Evolutionary conservation across 2,797 vertebrate genomes (phyloP), one percentile per base, ranked within the genome.

Genomic region (Cynodonichthys magdalenae): DNA sequence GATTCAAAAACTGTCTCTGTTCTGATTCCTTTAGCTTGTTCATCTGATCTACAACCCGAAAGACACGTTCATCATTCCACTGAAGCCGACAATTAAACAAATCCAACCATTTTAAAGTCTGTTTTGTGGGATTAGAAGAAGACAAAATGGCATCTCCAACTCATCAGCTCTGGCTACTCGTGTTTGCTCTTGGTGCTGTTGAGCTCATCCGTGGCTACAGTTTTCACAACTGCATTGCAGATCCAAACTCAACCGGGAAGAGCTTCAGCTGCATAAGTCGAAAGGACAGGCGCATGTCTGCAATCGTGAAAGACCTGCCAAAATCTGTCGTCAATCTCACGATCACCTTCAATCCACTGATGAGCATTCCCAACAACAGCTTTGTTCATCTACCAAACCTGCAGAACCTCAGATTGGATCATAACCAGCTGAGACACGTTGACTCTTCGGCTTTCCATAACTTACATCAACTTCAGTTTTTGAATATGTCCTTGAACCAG

Each of bases 201-300:
- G 75, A 85, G 17, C 71, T 87, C 29, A 70, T 72, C 68, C 14
- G 66, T 19, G 63, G 88, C 34, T 95, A 94, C 61, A 92, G 92
- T 79, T 95, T 88, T 69, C 72, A 59, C 1, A 93, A 93, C 83
- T 95, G 94, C 79, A 90, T 91, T 18, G 88, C 88, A 47, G 74
- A 66, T 7, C 17, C 66, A 10, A 5, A 24, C 55, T 75, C 81
- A 15, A 55, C 81, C 5, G 34, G 70, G 18, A 74, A 10, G 24
- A 50, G 0, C 31, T 92, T 94, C 68, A 81, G 47, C 11, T 95
- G 94, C 69, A 51, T 77, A 50, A 9, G n/a, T 28, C 80, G 89
- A 14, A 70, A 63, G 3, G 66, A 62, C 17, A 47, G 3, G 0
- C 79, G 67, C 7, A 60, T 94, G 17, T 28, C n/a, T 15, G 78